These are phyloP conservation scores for Anguilla anguilla DNA, from an alignment of 2,797 vertebrate species.

Conservation along the genomic window DNA sequence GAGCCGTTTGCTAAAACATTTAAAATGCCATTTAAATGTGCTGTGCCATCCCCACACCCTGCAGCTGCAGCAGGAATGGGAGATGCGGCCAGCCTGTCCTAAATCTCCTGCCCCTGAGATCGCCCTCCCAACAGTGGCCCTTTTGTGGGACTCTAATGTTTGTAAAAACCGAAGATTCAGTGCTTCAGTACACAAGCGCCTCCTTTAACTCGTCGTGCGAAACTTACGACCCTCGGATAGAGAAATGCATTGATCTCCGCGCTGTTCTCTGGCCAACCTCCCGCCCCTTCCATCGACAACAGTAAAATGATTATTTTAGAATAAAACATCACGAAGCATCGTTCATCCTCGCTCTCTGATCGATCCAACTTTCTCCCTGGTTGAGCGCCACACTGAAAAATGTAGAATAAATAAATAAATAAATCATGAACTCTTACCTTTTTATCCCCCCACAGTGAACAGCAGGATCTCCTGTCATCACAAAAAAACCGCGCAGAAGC, in stretches of 20 bases:
- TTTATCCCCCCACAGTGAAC: background rate
- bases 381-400: background rate
- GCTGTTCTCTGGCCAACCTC: background rate
- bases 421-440: constrained; percentile 6
- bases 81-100: background rate
- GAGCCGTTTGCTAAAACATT: background rate
- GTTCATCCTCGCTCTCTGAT: background rate
- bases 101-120: background rate
- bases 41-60: background rate
- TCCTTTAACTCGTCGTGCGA: background rate
- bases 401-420: background rate
- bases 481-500: background rate
- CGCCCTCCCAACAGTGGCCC: background rate
- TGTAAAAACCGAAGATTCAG: background rate
- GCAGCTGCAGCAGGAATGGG: background rate
- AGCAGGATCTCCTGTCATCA: background rate
- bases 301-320: background rate
- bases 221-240: background rate
- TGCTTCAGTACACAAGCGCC: background rate
- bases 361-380: background rate
- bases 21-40: background rate
- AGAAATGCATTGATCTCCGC: background rate
- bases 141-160: background rate
- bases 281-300: background rate
- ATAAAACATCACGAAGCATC: background rate